Conservation (phyloP, 2,888 invertebrate genomes). For the Morpho helenor region DNA sequence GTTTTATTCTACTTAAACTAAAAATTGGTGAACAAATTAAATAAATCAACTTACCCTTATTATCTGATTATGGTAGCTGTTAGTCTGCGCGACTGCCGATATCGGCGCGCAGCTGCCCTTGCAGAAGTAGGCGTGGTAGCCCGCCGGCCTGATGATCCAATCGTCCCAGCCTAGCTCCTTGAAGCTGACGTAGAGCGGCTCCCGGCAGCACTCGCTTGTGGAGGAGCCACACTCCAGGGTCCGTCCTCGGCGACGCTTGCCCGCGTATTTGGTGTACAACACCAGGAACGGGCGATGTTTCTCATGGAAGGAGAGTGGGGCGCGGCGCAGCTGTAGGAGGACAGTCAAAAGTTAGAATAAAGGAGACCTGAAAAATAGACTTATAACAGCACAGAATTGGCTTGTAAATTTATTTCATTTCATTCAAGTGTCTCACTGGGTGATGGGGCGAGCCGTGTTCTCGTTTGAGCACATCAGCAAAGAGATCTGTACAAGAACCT, state of each 20-base stretch:
- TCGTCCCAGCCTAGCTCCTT: slow-evolving; percentile 92
- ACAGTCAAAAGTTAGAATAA: too few species aligned
- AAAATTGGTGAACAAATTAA: not conserved
- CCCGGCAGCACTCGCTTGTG: slow-evolving; percentile 89
- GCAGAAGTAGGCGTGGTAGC: slow-evolving; percentile 93
- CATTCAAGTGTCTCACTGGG: too few species aligned
- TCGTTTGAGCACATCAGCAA: too few species aligned
- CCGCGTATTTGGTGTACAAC: slow-evolving; percentile 86
- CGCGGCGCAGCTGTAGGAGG: slow-evolving; percentile 70
- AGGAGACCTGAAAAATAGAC: too few species aligned
- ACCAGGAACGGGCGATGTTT: slow-evolving; percentile 88
- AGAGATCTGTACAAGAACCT: too few species aligned
- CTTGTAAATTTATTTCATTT: too few species aligned
- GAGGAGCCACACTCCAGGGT: slow-evolving; percentile 83
- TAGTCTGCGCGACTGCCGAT: slow-evolving; percentile 81
- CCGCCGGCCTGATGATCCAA: slow-evolving; percentile 90
- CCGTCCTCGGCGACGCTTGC: slow-evolving; percentile 81
- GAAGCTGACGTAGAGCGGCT: slow-evolving; percentile 90
- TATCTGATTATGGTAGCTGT: slow-evolving; percentile 83
- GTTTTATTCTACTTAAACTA: not conserved
- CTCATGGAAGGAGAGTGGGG: slow-evolving; percentile 84
- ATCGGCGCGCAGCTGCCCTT: slow-evolving; percentile 88
- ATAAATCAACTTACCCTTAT: slow-evolving; percentile 78
- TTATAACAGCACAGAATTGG: too few species aligned
- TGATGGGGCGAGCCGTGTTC: too few species aligned